Evolutionary conservation across 2,888 invertebrate genomes (phyloP), one percentile per base, ranked within the genome.

Genomic region (Dione juno): DNA sequence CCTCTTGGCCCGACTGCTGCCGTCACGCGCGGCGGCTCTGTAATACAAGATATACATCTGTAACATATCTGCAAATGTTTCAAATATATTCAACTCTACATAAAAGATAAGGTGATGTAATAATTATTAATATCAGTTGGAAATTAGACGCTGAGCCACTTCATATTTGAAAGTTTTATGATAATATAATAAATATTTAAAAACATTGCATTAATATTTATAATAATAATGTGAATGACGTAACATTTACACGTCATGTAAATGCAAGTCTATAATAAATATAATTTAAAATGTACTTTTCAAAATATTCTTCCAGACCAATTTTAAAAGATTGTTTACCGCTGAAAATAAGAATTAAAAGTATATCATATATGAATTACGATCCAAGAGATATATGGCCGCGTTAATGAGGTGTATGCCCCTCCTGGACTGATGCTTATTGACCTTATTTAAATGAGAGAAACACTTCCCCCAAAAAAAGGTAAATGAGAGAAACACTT

Each of bases 321-420:
- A 66, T 88, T 35, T 75, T 92, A 8, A 69, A 80, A 64, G 80
- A 81, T 28, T 74, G 88, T 57, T 84, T 94, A 65, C 94, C 95
- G 0, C 84, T 97, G 43, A 92, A 88, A 76, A 84, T 97, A 9
- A 86, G 90, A 73, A 76, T 97, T 43, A 92, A 94, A 82, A 98
- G 98, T 1, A 82, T 98, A 21, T 97, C 97, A 76, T 97, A 97
- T 78, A 98, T 98, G 98, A 98, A 98, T 84, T 98, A 99, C 87
- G 98, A 99, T 88, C 98, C 98, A 0, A 91, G 94, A 66, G 94
- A 95, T 99, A 1, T 99, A 97, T 87, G 97, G 95, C 0, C 94
- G 95, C 83, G 94, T 98, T 10, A 82, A 87, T 66, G 93, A 94
- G 73, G 93, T 90, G 41, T 85, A 89, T 14, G 82, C 83, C 53